phyloP scores from a whole-genome alignment of 1,140 invertebrate genomes.

The Heliothis subflexa region DNA sequence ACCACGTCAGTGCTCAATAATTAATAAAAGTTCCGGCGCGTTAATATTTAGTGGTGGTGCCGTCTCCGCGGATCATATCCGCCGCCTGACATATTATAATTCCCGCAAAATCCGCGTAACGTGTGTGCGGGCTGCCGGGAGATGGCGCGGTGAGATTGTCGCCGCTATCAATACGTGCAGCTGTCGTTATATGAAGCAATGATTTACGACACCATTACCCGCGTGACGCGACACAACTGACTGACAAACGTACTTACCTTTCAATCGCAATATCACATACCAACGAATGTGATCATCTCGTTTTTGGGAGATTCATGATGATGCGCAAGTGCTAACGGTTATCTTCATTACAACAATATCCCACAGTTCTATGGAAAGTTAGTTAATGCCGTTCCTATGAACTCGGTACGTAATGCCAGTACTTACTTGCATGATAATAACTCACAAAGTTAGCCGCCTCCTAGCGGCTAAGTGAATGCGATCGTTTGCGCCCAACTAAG shows the following conservation, averaged over 20 bases:
- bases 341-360: too few species aligned
- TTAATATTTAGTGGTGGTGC: too few species aligned
- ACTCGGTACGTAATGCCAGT: neutral
- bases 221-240: conserved; percentile 1
- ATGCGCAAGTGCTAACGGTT: too few species aligned
- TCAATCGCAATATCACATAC: neutral
- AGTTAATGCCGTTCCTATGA: conserved; percentile 1
- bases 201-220: conserved; percentile 40
- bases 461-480: conserved; percentile 21
- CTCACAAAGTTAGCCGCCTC: conserved; percentile 17
- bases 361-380: neutral
- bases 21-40: too few species aligned
- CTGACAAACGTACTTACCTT: neutral
- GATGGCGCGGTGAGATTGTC: too few species aligned
- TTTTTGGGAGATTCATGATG: too few species aligned
- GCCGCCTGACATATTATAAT: too few species aligned
- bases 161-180: too few species aligned
- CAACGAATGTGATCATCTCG: neutral
- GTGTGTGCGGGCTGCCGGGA: too few species aligned
- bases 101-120: too few species aligned
- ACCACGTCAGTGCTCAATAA: too few species aligned
- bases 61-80: too few species aligned
- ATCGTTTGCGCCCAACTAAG: neutral
- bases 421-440: conserved; percentile 28
- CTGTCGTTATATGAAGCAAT: neutral